Conservation (phyloP, 1,140 invertebrate genomes). For the Macrotrachela quadricornifera region DNA sequence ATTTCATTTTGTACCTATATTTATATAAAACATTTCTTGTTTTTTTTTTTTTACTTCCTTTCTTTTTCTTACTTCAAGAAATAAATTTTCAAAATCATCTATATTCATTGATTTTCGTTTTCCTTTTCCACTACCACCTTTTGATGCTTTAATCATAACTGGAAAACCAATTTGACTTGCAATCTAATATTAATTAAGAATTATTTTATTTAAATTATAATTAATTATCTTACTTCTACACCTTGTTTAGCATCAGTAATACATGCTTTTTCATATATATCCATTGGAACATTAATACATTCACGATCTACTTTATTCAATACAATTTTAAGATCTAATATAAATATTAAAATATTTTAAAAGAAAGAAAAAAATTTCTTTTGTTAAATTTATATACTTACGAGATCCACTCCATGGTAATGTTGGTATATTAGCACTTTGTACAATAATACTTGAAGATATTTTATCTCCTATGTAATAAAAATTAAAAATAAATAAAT, state of each 20-base stretch:
- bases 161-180: slow-evolving; percentile 66
- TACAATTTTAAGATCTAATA: slow-evolving; percentile 37
- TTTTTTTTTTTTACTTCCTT: no score
- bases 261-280: slow-evolving; percentile 75
- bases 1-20: slow-evolving; percentile 92
- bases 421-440: slow-evolving; percentile 91
- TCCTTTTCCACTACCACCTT: slow-evolving; percentile 96
- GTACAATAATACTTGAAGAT: slow-evolving; percentile 93
- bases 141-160: slow-evolving; percentile 97
- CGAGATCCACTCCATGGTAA: slow-evolving; percentile 89
- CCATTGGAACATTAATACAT: slow-evolving; percentile 49
- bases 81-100: slow-evolving; percentile 68
- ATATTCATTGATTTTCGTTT: slow-evolving; percentile 72
- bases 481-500: no score
- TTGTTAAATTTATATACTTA: slow-evolving; percentile 9
- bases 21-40: no score
- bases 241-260: slow-evolving; percentile 68
- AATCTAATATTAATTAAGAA: no score
- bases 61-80: no score
- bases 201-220: no score
- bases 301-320: slow-evolving; percentile 29
- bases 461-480: slow-evolving; percentile 99
- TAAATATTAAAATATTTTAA: no score
- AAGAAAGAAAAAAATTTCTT: no score
- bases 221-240: slow-evolving; percentile 44